These are phyloP conservation scores for Cryptoblepharus egeriae DNA, from an alignment of 2,797 vertebrate genomes.

Conservation along the genomic window DNA sequence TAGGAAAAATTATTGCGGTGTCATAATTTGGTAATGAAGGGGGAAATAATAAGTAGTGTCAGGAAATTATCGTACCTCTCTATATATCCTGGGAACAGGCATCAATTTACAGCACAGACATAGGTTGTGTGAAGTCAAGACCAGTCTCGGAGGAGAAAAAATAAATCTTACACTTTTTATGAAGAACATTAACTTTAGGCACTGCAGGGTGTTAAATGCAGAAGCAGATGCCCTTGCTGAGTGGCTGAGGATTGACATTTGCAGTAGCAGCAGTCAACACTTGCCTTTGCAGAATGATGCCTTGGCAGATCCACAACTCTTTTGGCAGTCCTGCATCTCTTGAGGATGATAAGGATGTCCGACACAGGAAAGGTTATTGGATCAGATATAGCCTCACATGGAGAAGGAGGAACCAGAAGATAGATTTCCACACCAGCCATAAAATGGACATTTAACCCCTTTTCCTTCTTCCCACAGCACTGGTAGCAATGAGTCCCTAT, in stretches of 20 bases:
- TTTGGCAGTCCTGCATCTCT: background rate
- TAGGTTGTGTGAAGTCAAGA: background rate
- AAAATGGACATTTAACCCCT: background rate
- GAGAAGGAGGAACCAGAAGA: background rate
- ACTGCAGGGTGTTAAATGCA: conserved; percentile 15
- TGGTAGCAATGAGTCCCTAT: background rate
- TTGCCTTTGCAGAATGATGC: conserved; percentile 20
- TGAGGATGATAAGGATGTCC: background rate
- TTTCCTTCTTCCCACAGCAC: background rate
- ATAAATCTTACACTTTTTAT: background rate
- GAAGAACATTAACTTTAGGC: background rate
- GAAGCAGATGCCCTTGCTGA: conserved; percentile 38
- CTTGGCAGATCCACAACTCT: conserved; percentile 3
- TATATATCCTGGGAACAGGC: conserved; percentile 10
- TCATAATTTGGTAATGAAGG: background rate
- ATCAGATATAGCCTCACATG: accelerated
- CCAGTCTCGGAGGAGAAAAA: accelerated
- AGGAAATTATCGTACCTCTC: conserved; percentile 15
- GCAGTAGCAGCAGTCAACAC: conserved; percentile 22
- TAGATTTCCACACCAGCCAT: background rate
- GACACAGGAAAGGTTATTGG: background rate
- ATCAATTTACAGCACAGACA: accelerated
- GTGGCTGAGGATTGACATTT: background rate
- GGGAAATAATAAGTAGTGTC: background rate
- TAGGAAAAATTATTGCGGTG: conserved; percentile 30